Base-by-base conservation (phyloP, 2,888 invertebrate genomes). In the Melinaea menophilus region DNA sequence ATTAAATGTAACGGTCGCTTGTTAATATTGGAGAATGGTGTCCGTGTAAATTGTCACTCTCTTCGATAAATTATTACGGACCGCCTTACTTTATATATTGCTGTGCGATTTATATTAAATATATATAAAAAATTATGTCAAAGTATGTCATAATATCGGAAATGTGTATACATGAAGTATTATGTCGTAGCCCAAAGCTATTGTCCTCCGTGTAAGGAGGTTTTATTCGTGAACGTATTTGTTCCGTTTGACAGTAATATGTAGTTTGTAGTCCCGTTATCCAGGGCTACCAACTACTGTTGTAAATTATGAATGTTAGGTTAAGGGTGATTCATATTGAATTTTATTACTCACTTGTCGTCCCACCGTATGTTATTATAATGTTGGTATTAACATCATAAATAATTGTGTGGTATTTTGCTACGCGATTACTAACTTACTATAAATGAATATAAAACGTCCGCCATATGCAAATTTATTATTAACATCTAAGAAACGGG, bases 141-240 rank as follows among this genome's bases (percentile, higher is more conserved):
- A 31, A 31, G 9, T 51, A 51, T 31, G 51, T 51, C 31, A 51
- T 31, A 31, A 22, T 51, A 51, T 31, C 5, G 31, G 31, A 48
- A n/a, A 22, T 51, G 51, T 22, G 31, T 51, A 51, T 31, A 51
- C 51, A 51, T 31, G 31, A 31, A 51, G 22, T 51, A 51, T 51
- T 31, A 51, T 31, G 22, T 51, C 51, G 31, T 31, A 31, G 31
- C 51, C 51, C 11, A 9, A 31, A 51, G 51, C 31, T 51, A 51
- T 51, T 31, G 51, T 51, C 51, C 51, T 51, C 51, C 4, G 22
- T 51, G 31, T 31, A 48, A 48, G 2, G 51, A 51, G 51, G 51
- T 51, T 22, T 22, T 51, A 51, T 51, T 51, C 51, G 51, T 51
- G 51, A 51, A 51, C 51, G 51, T 51, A 51, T 51, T 41, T 51